Conservation (phyloP, 1,140 invertebrate genomes). For the Sycophila sp. region DNA sequence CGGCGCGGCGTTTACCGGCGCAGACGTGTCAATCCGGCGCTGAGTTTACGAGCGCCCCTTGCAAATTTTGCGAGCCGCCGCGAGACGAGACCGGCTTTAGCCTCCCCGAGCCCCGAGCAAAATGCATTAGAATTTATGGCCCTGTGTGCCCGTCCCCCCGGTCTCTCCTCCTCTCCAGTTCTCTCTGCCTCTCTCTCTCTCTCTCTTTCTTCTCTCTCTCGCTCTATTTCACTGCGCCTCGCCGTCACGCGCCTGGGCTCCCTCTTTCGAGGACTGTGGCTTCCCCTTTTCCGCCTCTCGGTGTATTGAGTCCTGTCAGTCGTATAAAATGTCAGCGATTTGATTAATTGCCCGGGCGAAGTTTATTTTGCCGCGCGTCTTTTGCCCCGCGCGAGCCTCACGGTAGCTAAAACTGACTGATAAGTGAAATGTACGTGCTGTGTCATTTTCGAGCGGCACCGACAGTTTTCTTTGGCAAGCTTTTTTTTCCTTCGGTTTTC, state of each 20-base stretch:
- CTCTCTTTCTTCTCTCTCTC: background rate
- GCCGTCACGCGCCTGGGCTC: too few species aligned
- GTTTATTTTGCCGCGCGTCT: background rate
- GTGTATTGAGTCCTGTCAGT: background rate
- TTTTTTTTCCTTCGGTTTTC: background rate
- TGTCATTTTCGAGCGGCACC: too few species aligned
- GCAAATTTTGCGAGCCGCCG: constrained; percentile 3
- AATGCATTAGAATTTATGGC: constrained; percentile 17
- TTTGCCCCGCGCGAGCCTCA: background rate
- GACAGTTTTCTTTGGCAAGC: too few species aligned
- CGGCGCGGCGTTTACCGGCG: background rate
- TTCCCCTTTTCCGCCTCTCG: too few species aligned
- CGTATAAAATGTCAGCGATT: background rate
- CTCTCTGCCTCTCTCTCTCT: background rate
- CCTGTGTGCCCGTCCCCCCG: background rate
- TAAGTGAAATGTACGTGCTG: constrained; percentile 9
- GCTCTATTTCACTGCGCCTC: too few species aligned
- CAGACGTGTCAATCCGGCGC: constrained; percentile 9
- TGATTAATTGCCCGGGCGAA: constrained; percentile 14
- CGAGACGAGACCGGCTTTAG: background rate
- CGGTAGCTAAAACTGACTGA: background rate
- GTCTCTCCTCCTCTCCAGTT: background rate
- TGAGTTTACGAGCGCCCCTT: constrained; percentile 1
- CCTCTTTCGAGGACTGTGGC: too few species aligned
- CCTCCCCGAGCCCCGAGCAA: background rate